phyloP scores from a whole-genome alignment of 1,140 invertebrate genomes.

The Sycophila sp. region DNA sequence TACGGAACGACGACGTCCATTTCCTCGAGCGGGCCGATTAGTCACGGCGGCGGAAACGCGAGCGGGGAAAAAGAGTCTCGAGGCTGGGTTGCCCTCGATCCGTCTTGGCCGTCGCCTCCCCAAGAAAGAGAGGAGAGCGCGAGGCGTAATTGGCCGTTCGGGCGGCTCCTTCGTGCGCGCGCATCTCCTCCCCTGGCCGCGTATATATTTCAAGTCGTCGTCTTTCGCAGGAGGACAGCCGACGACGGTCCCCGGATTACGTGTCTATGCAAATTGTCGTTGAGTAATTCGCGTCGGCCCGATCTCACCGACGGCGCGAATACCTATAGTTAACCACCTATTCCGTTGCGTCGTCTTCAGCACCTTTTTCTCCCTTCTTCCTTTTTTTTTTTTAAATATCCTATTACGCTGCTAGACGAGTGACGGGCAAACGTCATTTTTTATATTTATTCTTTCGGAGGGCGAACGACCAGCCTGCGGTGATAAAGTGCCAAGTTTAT shows the following conservation, averaged over 20 bases:
- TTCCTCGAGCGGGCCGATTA: slow-evolving; percentile 30
- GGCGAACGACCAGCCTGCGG: background rate
- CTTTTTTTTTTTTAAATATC: slow-evolving; percentile 13
- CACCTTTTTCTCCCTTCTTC: background rate
- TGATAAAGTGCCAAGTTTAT: background rate
- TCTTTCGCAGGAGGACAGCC: background rate
- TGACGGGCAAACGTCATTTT: background rate
- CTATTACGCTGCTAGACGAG: slow-evolving; percentile 9
- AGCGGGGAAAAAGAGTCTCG: slow-evolving; percentile 19
- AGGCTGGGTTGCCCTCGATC: slow-evolving; percentile 19
- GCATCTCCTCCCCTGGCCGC: too few species aligned
- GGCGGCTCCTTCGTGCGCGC: slow-evolving; percentile 3
- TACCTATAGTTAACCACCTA: too few species aligned
- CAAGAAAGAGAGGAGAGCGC: background rate
- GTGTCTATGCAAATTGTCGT: slow-evolving; percentile 33
- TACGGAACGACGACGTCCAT: slow-evolving; percentile 13
- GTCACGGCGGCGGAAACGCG: slow-evolving; percentile 1
- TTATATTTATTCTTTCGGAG: slow-evolving; percentile 5
- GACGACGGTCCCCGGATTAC: slow-evolving; percentile 6
- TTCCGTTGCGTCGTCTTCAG: background rate
- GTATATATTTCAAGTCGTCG: slow-evolving; percentile 26
- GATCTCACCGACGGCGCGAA: background rate
- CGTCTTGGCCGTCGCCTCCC: background rate
- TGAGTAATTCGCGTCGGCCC: slow-evolving; percentile 20
- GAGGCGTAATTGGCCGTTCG: slow-evolving; percentile 34